Evolutionary conservation across 2,797 vertebrate genomes (phyloP), one percentile per base, ranked within the genome.

Genomic region (Perodicticus potto): DNA sequence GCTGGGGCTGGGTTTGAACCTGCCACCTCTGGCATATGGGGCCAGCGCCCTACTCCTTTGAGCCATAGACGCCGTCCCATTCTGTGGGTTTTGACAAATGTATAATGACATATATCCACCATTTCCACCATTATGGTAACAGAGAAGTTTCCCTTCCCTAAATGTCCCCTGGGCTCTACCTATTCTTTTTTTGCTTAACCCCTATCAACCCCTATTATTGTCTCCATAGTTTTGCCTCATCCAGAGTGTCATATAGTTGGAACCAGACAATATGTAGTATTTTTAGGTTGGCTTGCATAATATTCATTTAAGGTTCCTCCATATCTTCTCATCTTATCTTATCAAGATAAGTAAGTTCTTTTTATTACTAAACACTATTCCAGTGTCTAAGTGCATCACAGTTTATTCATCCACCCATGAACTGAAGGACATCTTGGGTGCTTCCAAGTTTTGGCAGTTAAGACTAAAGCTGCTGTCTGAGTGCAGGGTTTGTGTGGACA

Each of bases 401-500:
- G 29, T 70, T 78, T 45, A n/a, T 45, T 73, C 93, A 49, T 70
- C 78, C 27, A 23, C 20, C 43, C 11, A 45, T 1, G 29, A 37
- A 23, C 87, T 65, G 29, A 86, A 93, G 83, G 80, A 57, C 45
- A 25, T 65, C 55, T 23, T 67, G n/a, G 16, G 59, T 81, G 45
- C 73, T 65, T 65, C 57, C 27, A 77, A 43, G 29, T 69, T 86
- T 67, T 61, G 73, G 20, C 57, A 40, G 13, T 74, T 91, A 9
- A 25, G 59, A 93, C 43, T 84, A 88, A 80, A 61, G 25, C 61
- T 57, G 53, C 86, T 81, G 0, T 49, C 34, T 23, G 12, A 20
- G 16, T 89, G 63, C 70, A 61, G 49, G 72, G 70, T 83, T 92
- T 86, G 65, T 59, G 53, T 92, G 93, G n/a, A 63, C n/a, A 1